Conservation (phyloP, 2,113 vertebrate genomes). For the Pao palembangensis region DNA sequence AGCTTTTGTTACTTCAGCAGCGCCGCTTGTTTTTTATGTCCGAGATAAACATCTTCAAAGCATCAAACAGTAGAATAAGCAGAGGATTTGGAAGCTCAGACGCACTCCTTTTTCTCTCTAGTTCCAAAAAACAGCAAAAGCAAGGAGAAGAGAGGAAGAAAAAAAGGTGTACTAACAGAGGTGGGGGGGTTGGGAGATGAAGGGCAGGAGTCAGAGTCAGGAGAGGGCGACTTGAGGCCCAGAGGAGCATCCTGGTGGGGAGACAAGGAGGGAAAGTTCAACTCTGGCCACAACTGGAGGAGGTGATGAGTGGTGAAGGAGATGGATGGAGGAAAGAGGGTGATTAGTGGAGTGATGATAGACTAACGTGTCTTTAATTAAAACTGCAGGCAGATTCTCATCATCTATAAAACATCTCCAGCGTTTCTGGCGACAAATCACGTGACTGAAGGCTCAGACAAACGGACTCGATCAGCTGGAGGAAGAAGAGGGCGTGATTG, state of each 20-base stretch:
- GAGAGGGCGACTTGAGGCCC: slow-evolving; percentile 77
- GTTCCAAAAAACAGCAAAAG: neutral
- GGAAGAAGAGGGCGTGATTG: neutral
- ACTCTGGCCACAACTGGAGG: slow-evolving; percentile 27
- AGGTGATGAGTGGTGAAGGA: slow-evolving; percentile 22
- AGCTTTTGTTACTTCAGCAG: neutral
- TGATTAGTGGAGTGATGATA: slow-evolving; percentile 18
- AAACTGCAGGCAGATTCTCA: neutral
- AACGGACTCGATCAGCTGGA: neutral
- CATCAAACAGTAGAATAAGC: neutral
- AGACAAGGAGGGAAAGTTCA: slow-evolving; percentile 34
- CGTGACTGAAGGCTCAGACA: neutral
- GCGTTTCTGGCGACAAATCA: neutral
- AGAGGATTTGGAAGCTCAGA: neutral
- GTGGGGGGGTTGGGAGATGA: slow-evolving; percentile 87
- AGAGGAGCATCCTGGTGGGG: slow-evolving; percentile 77
- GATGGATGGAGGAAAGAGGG: slow-evolving; percentile 9
- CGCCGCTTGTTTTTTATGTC: too few relatives aligned
- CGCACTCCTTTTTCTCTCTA: too few relatives aligned
- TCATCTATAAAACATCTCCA: slow-evolving; percentile 1
- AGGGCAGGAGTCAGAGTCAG: slow-evolving; percentile 84
- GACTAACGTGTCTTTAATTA: neutral
- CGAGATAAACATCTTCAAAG: neutral
- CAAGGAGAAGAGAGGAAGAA: slow-evolving; percentile 3
- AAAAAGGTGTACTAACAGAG: slow-evolving; percentile 83